These are phyloP conservation scores for Mus spicilegus DNA, from an alignment of 2,113 vertebrate genomes.

Conservation along the genomic window DNA sequence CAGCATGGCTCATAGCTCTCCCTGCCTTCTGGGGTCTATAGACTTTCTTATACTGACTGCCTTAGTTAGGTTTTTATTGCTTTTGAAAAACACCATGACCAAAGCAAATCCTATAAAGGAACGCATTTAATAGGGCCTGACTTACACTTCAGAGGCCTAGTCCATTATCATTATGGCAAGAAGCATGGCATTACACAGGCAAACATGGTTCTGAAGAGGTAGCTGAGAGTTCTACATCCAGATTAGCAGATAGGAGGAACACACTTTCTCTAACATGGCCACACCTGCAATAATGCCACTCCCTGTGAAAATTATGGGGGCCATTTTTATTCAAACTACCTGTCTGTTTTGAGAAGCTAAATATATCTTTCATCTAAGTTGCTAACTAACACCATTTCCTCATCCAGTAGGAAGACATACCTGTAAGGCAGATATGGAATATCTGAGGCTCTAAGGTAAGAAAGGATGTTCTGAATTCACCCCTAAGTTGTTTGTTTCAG, in stretches of 20 bases:
- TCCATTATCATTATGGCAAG: neutral
- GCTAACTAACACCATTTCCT: slow-evolving; percentile 59
- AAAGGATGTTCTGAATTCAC: slow-evolving; percentile 14
- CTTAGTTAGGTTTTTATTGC: neutral
- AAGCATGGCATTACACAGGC: neutral
- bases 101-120: neutral
- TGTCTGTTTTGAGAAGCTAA: slow-evolving; percentile 15
- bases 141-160: neutral
- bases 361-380: slow-evolving; percentile 52
- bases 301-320: neutral
- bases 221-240: neutral
- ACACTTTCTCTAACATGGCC: neutral
- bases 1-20: neutral
- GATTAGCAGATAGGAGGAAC: neutral
- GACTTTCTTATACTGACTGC: neutral
- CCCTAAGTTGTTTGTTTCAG: neutral
- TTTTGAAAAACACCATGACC: neutral
- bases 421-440: neutral
- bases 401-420: neutral
- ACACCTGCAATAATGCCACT: neutral
- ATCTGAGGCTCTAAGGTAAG: neutral
- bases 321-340: neutral
- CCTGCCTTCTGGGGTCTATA: slow-evolving; percentile 64
- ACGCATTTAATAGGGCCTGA: neutral
- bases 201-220: neutral